Evolutionary conservation across 1,140 invertebrate genomes (phyloP).

Genomic region (Pachyrhynchus sulphureomaculatus): DNA sequence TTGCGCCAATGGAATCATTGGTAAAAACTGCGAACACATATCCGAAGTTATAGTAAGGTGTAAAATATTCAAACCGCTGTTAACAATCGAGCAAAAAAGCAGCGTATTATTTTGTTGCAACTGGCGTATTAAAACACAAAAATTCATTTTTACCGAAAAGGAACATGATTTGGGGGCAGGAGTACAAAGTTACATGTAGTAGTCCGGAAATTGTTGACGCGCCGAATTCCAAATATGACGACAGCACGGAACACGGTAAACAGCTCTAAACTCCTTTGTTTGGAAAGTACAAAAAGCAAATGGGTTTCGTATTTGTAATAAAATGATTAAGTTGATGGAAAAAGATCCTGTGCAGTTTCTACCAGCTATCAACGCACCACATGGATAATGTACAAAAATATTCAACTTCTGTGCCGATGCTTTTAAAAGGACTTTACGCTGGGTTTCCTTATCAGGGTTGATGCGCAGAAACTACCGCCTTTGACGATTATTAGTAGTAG

Average conservation of each 20-base stretch:
- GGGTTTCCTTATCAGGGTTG: conserved; percentile 9
- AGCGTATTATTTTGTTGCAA: conserved; percentile 3
- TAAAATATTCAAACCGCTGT: neutral
- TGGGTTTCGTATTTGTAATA: conserved; percentile 14
- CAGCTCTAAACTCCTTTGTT: too few species aligned
- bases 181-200: neutral
- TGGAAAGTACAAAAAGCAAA: conserved; percentile 10
- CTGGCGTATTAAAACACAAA: conserved; percentile 4
- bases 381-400: conserved; percentile 15
- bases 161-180: neutral
- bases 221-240: neutral
- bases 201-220: neutral
- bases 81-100: conserved; percentile 8
- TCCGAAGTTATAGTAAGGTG: neutral
- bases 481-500: conserved; percentile 6
- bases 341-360: conserved; percentile 17
- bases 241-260: too few species aligned
- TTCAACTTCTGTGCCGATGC: conserved; percentile 4
- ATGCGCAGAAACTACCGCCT: conserved; percentile 2
- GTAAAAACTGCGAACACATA: conserved; percentile 10
- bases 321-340: conserved; percentile 6
- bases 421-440: conserved; percentile 12
- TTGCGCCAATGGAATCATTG: neutral
- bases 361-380: conserved; percentile 9
- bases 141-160: conserved; percentile 7